A percentile compares a stretch with the other conserved stretches of the same genome.
These are phyloP conservation scores for Lacanobia wlatinum DNA, from an alignment of 2,888 invertebrate genomes.

Conservation along the genomic window DNA sequence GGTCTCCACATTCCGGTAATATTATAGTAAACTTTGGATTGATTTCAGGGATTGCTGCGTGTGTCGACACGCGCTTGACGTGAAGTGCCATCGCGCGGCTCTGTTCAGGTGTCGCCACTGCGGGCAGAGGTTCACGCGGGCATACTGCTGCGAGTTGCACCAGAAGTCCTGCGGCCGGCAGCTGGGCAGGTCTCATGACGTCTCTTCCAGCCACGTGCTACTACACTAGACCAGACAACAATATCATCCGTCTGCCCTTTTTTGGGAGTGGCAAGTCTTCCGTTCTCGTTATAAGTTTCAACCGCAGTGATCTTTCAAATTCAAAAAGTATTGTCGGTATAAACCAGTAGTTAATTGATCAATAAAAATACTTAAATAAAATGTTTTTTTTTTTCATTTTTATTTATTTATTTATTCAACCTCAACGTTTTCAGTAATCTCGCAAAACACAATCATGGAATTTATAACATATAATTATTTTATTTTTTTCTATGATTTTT, in stretches of 20 bases:
- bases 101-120: slow-evolving; percentile 81
- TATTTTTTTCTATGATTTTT: slow-evolving; percentile 39
- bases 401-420: too few relatives aligned
- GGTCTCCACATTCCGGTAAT: too few relatives aligned
- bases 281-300: slow-evolving; percentile 25
- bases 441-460: too few relatives aligned
- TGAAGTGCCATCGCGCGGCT: slow-evolving; percentile 54
- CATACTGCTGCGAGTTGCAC: slow-evolving; percentile 86
- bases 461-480: too few relatives aligned
- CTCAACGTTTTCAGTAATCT: too few relatives aligned
- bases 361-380: slow-evolving; percentile 17
- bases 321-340: slow-evolving; percentile 35
- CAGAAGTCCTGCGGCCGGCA: slow-evolving; percentile 77
- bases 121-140: slow-evolving; percentile 81
- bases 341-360: slow-evolving; percentile 14
- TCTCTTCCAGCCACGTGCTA: slow-evolving; percentile 72
- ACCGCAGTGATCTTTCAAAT: slow-evolving; percentile 29
- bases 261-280: not conserved
- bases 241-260: not conserved
- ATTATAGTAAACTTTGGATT: not conserved
- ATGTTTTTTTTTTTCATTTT: not conserved
- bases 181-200: slow-evolving; percentile 69
- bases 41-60: slow-evolving; percentile 80
- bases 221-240: slow-evolving; percentile 69
- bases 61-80: slow-evolving; percentile 78